Conservation (phyloP, 2,113 vertebrate species). For the Microtus montanus region DNA sequence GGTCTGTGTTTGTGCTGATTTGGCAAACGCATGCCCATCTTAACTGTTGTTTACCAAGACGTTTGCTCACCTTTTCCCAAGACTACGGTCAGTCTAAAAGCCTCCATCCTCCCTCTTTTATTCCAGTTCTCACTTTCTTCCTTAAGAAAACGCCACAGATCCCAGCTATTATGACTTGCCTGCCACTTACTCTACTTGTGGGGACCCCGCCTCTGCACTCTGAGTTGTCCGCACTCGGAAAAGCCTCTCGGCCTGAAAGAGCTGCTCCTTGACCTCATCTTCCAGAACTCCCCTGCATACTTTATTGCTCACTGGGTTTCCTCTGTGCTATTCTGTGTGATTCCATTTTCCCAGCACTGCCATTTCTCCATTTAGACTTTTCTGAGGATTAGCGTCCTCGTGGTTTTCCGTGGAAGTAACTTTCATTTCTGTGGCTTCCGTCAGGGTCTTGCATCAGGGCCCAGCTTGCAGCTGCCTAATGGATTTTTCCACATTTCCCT, state of each 20-base stretch:
- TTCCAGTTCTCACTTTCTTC: not conserved
- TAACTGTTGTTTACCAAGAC: not conserved
- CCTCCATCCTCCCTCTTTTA: not conserved
- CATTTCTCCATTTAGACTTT: not conserved
- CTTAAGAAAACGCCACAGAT: not conserved
- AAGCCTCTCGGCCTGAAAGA: not conserved
- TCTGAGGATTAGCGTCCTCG: not conserved
- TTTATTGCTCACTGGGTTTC: not conserved
- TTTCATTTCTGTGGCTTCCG: not conserved
- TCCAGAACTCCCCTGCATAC: not conserved
- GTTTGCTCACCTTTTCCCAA: not conserved
- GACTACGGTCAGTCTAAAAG: not conserved
- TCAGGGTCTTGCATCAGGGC: not conserved
- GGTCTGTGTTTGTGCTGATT: not conserved
- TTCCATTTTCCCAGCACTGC: not conserved
- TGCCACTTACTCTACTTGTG: not conserved
- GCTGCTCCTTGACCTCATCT: not conserved
- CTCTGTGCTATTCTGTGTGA: not conserved
- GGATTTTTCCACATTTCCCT: conserved; percentile 1
- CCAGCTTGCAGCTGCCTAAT: not conserved
- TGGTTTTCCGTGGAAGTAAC: not conserved
- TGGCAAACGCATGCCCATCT: not conserved
- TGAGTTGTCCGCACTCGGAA: not conserved
- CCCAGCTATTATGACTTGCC: not conserved
- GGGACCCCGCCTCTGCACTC: not conserved